Percentiles rank a stretch among this genome's conserved stretches.
Conservation (phyloP, 64 coral and sea anemone genomes). For the Montipora efflorescens region DNA sequence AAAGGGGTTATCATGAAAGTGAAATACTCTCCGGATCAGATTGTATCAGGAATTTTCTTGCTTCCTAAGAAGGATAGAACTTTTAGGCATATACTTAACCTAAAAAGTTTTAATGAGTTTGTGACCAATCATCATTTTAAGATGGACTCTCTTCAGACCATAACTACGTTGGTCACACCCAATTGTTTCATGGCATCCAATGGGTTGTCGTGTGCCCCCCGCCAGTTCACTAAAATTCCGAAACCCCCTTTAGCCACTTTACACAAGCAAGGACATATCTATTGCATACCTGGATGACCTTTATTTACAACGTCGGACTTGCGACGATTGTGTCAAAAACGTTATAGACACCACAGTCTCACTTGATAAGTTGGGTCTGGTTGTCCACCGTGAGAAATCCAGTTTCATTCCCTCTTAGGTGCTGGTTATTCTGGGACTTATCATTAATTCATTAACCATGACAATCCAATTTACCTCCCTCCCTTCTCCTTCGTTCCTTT, state of each 20-base stretch:
- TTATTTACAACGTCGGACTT: too few species aligned
- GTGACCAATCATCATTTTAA: slow-evolving; percentile 21
- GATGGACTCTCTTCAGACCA: slow-evolving; percentile 19
- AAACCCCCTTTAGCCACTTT: neutral
- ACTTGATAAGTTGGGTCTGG: neutral
- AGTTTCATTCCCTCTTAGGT: slow-evolving; percentile 38
- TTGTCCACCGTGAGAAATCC: slow-evolving; percentile 41
- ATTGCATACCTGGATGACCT: slow-evolving; percentile 27
- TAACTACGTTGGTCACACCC: slow-evolving; percentile 2
- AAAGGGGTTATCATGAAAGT: slow-evolving; percentile 38
- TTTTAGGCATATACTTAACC: slow-evolving; percentile 41
- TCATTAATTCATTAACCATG: too few species aligned
- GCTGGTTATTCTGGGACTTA: neutral
- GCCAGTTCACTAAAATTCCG: neutral
- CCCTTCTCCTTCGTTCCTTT: too few species aligned
- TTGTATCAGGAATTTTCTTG: slow-evolving; percentile 44
- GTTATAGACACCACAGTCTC: slow-evolving; percentile 26
- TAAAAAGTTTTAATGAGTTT: slow-evolving; percentile 40
- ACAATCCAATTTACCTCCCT: too few species aligned
- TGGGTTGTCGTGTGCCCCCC: neutral
- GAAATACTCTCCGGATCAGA: slow-evolving; percentile 33
- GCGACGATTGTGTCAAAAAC: slow-evolving; percentile 37
- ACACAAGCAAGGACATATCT: slow-evolving; percentile 46
- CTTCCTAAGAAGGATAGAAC: slow-evolving; percentile 50
- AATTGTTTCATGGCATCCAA: slow-evolving; percentile 43